phyloP scores from a whole-genome alignment of 2,888 invertebrate species.

The Melanostoma mellinum region DNA sequence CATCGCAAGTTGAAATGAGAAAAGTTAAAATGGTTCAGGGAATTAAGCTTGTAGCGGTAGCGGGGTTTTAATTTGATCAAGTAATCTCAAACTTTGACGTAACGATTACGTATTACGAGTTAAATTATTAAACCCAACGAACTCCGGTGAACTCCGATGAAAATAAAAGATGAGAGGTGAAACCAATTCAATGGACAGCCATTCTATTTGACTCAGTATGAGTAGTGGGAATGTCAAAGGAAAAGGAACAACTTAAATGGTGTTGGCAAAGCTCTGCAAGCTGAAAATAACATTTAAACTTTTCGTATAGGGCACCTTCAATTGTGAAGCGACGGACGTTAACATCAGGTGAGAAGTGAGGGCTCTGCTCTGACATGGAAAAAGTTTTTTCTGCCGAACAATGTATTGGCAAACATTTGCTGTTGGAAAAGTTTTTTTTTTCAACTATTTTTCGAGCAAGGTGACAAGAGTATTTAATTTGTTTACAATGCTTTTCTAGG shows the following conservation, averaged over 20 bases:
- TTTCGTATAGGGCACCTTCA: slow-evolving; percentile 47
- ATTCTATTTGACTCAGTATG: slow-evolving; percentile 37
- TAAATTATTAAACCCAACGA: slow-evolving; percentile 36
- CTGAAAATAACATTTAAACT: slow-evolving; percentile 63
- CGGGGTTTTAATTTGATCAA: slow-evolving; percentile 46
- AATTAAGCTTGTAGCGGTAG: not conserved
- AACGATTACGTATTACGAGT: slow-evolving; percentile 59
- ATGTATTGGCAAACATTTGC: slow-evolving; percentile 65
- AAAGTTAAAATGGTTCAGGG: slow-evolving; percentile 60
- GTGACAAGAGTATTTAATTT: slow-evolving; percentile 76
- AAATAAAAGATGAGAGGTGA: slow-evolving; percentile 11
- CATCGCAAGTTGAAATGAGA: slow-evolving; percentile 55
- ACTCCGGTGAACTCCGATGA: too few species aligned
- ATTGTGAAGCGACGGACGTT: slow-evolving; percentile 6
- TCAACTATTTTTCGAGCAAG: slow-evolving; percentile 32
- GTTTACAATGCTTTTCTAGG: slow-evolving; percentile 71
- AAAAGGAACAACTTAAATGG: slow-evolving; percentile 40
- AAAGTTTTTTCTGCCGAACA: slow-evolving; percentile 57
- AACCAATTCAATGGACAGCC: slow-evolving; percentile 56
- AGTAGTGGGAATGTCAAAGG: slow-evolving; percentile 47
- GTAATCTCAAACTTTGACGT: slow-evolving; percentile 44
- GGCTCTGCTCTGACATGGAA: slow-evolving; percentile 30
- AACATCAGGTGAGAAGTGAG: not conserved
- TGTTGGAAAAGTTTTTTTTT: slow-evolving; percentile 46
- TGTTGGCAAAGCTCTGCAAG: slow-evolving; percentile 41